Evolutionary conservation across 23 tunicate species (phyloP), one percentile per base, ranked within the genome.

Genomic region (Halocynthia aurantium): DNA sequence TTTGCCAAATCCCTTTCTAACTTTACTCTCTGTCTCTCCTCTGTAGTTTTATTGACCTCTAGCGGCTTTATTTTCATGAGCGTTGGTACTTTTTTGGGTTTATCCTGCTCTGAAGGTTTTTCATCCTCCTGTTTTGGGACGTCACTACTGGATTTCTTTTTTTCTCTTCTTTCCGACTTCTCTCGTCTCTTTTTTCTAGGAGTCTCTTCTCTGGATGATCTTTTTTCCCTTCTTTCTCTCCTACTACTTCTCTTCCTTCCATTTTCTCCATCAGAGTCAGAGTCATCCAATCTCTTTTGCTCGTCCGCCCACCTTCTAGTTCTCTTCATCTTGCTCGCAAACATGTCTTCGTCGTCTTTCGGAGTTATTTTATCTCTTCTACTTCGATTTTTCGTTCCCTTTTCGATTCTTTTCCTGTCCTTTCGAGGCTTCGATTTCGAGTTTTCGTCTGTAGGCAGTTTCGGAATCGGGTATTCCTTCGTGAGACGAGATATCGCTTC

Each of bases 1-100:
- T 74, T 74, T 55, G 55, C 56, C 69, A 74, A 54, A 54, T 74
- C 78, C 31, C 78, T 5, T 54, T 74, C 78, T 8, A 74, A 44
- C 31, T 64, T 74, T 44, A 53, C 11, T 54, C 78, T 53, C 4
- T 64, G 13, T 10, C 56, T 40, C 69, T 74, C 78, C 13, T 56
- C 22, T 53, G 55, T 74, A 12, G 22, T 22, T 56, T 7, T 54
- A 56, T 74, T 64, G 8, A 49, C n/a, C n/a, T 62, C 20, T 52
- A 64, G 56, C 21, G 56, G 22, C 13, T 74, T 65, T 54, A 54
- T 64, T 18, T 74, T 74, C 78, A 53, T 54, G 50, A 74, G 78
- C 55, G 78, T 74, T 6, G 78, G 78, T 8, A 74, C 78, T 13
- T 74, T 74, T 22, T 74, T 74, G 1, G 44, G 2, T 31, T 31